A percentile compares a stretch with the other conserved stretches of the same genome.
These are phyloP conservation scores for Aphidius ervi DNA, from an alignment of 1,140 invertebrate genomes.

Conservation along the genomic window DNA sequence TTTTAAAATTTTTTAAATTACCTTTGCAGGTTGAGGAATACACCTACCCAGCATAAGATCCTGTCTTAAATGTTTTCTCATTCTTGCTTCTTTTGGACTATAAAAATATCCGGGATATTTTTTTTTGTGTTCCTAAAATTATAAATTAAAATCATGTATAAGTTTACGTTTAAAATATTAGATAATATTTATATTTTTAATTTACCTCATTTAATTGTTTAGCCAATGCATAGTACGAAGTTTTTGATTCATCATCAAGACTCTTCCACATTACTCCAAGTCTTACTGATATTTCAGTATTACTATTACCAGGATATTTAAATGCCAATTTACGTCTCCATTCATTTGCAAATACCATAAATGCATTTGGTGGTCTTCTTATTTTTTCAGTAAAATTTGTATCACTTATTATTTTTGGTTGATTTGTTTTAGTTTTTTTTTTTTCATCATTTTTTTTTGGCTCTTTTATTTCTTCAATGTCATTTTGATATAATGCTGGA, in stretches of 20 bases:
- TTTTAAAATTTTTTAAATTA: background rate
- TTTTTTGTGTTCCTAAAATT: slow-evolving; percentile 43
- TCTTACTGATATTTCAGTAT: slow-evolving; percentile 54
- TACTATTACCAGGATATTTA: slow-evolving; percentile 52
- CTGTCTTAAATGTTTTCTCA: slow-evolving; percentile 40
- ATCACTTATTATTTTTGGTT: slow-evolving; percentile 16
- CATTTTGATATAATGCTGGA: too few species aligned
- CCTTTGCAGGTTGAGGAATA: slow-evolving; percentile 6
- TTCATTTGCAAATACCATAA: slow-evolving; percentile 57
- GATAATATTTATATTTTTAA: too few species aligned
- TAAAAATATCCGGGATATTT: slow-evolving; percentile 54
- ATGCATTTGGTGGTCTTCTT: slow-evolving; percentile 29
- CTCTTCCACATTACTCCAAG: slow-evolving; percentile 55
- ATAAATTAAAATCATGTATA: too few species aligned
- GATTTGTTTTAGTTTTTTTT: slow-evolving; percentile 39
- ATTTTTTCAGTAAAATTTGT: too few species aligned
- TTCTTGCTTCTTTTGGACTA: slow-evolving; percentile 48
- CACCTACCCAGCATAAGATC: slow-evolving; percentile 15
- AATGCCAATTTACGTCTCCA: slow-evolving; percentile 48
- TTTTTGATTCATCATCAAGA: slow-evolving; percentile 45
- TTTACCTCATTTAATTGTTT: slow-evolving; percentile 39
- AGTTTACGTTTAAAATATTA: too few species aligned
- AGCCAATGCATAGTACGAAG: slow-evolving; percentile 48
- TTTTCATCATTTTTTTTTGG: slow-evolving; percentile 32
- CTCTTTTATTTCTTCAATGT: too few species aligned